Evolutionary conservation across 1,140 invertebrate species (phyloP).

Genomic region (Chelonus insularis): DNA sequence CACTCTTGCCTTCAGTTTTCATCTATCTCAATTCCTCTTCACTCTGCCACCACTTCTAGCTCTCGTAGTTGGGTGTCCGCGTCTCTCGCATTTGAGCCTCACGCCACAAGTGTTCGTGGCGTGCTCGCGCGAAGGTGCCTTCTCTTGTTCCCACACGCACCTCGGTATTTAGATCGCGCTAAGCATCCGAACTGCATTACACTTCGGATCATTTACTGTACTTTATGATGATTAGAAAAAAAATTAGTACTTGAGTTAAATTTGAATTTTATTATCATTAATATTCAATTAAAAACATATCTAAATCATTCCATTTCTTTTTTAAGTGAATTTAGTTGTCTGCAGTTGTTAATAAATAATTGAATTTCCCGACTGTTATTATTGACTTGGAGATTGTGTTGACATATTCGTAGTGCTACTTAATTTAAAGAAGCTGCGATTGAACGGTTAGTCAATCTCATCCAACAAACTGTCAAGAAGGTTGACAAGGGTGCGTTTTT

Average conservation of each 20-base stretch:
- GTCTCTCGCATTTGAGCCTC: constrained; percentile 30
- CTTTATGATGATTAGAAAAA: no score
- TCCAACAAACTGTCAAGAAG: constrained; percentile 6
- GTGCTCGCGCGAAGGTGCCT: constrained; percentile 43
- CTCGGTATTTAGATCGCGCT: background rate
- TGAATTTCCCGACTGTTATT: no score
- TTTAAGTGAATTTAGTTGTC: no score
- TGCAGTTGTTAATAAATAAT: no score
- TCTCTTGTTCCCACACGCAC: background rate
- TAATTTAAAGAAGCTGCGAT: background rate
- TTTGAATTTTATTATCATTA: no score
- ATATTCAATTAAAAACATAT: no score
- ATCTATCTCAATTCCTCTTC: no score
- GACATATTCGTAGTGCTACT: background rate
- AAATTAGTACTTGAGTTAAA: no score
- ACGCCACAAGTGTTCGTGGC: constrained; percentile 52
- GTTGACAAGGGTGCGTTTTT: constrained; percentile 22
- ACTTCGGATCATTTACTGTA: background rate
- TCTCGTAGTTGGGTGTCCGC: constrained; percentile 9
- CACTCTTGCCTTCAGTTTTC: no score
- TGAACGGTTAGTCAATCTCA: background rate
- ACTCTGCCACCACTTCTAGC: background rate
- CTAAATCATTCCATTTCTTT: no score
- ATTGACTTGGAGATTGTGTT: no score
- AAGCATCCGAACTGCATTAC: background rate